Evolutionary conservation across 2,113 vertebrate genomes (phyloP).

Genomic region (Caranx ignobilis): DNA sequence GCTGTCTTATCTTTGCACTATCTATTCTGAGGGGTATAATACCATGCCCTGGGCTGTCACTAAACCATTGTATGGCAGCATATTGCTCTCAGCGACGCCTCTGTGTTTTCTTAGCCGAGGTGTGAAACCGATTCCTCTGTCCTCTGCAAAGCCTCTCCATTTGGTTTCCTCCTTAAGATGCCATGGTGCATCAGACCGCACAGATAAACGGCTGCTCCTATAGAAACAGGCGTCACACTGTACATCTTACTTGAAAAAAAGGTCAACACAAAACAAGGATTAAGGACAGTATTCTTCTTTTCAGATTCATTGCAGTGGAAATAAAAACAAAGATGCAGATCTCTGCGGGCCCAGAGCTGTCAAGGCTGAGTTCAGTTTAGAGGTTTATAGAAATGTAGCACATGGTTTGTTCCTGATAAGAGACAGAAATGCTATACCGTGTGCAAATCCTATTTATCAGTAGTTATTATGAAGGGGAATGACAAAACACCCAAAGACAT

Average conservation of each 20-base stretch:
- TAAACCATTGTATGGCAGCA: constrained; percentile 30
- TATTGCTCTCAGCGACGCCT: constrained; percentile 23
- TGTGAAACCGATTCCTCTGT: constrained; percentile 58
- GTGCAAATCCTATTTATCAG: neutral
- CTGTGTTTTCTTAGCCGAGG: constrained; percentile 36
- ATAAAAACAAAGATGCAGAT: neutral
- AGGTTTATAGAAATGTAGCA: neutral
- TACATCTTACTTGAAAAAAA: constrained; percentile 16
- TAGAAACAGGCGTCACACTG: constrained; percentile 24
- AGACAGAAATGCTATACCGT: neutral
- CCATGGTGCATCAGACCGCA: neutral
- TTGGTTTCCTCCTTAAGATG: constrained; percentile 37
- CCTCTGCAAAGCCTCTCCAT: constrained; percentile 43
- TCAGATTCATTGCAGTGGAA: neutral
- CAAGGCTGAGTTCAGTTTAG: neutral
- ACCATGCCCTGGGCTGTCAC: constrained; percentile 29
- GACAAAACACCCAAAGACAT: neutral
- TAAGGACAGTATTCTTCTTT: constrained; percentile 1
- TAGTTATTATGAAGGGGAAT: neutral
- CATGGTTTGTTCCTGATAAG: neutral
- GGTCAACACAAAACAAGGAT: constrained; percentile 53
- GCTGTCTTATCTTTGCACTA: constrained; percentile 46
- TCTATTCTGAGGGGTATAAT: constrained; percentile 57
- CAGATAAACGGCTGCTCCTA: constrained; percentile 15
- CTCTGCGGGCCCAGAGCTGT: neutral